Base-by-base conservation (phyloP, 2,888 invertebrate species). In the Polyploca ridens region DNA sequence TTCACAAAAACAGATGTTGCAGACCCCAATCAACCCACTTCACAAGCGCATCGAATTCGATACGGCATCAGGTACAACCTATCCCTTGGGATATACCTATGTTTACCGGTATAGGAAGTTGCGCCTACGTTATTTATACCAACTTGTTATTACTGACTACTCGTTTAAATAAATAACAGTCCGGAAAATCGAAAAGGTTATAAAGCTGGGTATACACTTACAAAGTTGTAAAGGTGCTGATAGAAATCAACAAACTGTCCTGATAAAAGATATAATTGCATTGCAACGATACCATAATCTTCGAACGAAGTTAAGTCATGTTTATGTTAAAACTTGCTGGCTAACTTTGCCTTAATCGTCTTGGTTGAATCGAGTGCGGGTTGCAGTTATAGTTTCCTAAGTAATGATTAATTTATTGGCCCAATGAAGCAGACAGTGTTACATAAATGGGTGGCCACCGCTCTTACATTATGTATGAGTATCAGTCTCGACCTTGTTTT, bases 331-430 rank as follows among this genome's bases (percentile, higher is more conserved):
- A 11, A 54, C 54, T n/a, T 33, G 3, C 10, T 35, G 63, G 46
- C 66, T 66, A 78, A 76, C 64, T 81, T 76, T 71, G 68, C 69
- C 75, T 75, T 71, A 74, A 68, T 66, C 69, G 65, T 70, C 64
- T 19, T 64, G 61, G 69, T 66, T 74, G 73, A 74, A 75, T 74
- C 66, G 71, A 68, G 69, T 33, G 63, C 58, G 65, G 67, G 66
- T 72, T 79, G 82, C 77, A 81, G 76, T 75, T 66, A 63, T 27
- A 75, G 76, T 76, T 73, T 67, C 74, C 65, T 71, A 78, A 81
- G 76, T 82, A 79, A 81, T 80, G 81, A 82, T 82, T 79, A 82
- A 83, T 82, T 77, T 79, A 79, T 82, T 75, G 69, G 72, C 70
- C 67, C 71, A 73, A 71, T 72, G 73, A 72, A 74, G 74, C 71